phyloP scores from a whole-genome alignment of 2,797 vertebrate species.

The Hippoglossus hippoglossus region DNA sequence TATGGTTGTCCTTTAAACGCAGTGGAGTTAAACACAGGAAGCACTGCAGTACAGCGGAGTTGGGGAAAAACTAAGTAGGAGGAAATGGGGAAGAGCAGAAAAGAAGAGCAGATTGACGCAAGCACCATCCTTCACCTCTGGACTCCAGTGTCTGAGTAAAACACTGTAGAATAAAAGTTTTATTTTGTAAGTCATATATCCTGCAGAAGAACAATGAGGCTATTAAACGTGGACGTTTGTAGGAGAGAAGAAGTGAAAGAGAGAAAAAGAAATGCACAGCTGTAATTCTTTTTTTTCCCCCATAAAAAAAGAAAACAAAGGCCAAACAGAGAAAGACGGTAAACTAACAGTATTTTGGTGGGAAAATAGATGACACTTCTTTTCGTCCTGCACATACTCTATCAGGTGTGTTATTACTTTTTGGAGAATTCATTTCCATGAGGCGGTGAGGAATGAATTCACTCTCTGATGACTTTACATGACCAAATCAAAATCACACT shows the following conservation, averaged over 20 bases:
- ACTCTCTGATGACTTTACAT: slow-evolving; percentile 12
- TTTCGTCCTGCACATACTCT: neutral
- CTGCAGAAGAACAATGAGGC: neutral
- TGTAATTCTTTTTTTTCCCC: neutral
- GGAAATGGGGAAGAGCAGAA: neutral
- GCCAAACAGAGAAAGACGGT: neutral
- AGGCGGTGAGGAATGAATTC: slow-evolving; percentile 10
- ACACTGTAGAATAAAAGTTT: neutral
- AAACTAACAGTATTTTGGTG: neutral
- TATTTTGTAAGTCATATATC: neutral
- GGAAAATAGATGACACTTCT: neutral
- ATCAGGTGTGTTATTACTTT: neutral
- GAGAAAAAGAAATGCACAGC: neutral
- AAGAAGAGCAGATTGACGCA: slow-evolving; percentile 1
- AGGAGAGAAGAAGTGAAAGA: neutral
- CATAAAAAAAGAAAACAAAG: neutral
- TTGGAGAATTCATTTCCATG: slow-evolving; percentile 15
- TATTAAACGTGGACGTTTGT: neutral
- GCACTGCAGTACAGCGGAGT: neutral
- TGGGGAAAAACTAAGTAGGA: neutral
- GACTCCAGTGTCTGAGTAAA: neutral
- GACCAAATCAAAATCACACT: slow-evolving; percentile 30
- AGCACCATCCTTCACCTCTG: neutral
- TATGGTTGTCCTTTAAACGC: neutral
- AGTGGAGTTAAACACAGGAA: neutral